Percentiles rank a stretch among this genome's conserved stretches.
Conservation (phyloP, 2,113 vertebrate genomes). For the Lampris incognitus region DNA sequence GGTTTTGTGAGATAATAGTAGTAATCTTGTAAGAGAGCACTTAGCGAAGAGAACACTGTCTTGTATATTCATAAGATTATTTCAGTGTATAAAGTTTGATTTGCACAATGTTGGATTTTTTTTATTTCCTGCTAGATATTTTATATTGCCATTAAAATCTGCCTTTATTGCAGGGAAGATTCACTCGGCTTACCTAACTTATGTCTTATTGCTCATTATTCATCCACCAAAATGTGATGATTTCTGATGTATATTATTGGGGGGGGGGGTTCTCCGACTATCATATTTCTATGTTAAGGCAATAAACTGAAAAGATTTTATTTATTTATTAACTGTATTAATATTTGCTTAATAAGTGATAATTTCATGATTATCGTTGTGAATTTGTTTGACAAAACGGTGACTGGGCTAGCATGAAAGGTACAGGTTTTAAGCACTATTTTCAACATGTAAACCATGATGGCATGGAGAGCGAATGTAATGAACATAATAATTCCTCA, state of each 20-base stretch:
- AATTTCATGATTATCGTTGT: background rate
- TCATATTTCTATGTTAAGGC: slow-evolving; percentile 37
- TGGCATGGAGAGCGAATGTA: background rate
- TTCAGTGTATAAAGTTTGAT: slow-evolving; percentile 28
- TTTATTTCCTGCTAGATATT: slow-evolving; percentile 39
- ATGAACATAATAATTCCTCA: background rate
- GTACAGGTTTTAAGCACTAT: background rate
- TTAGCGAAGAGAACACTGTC: slow-evolving; percentile 42
- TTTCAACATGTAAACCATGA: background rate
- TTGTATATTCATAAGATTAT: slow-evolving; percentile 60
- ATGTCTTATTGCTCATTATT: slow-evolving; percentile 15
- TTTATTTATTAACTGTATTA: slow-evolving; percentile 39
- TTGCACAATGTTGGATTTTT: slow-evolving; percentile 40
- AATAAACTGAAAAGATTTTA: slow-evolving; percentile 51
- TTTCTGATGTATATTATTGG: slow-evolving; percentile 19
- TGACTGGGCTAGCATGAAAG: background rate
- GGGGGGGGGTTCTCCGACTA: background rate
- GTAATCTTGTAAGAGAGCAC: slow-evolving; percentile 69
- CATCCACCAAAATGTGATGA: background rate
- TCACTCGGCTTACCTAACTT: slow-evolving; percentile 40
- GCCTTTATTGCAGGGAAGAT: slow-evolving; percentile 39
- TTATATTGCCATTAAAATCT: slow-evolving; percentile 52
- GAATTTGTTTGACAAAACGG: background rate
- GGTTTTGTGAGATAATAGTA: background rate
- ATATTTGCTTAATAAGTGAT: slow-evolving; percentile 8